Base-by-base conservation (phyloP, 2,113 vertebrate species). In the Ochotona curzoniae region DNA sequence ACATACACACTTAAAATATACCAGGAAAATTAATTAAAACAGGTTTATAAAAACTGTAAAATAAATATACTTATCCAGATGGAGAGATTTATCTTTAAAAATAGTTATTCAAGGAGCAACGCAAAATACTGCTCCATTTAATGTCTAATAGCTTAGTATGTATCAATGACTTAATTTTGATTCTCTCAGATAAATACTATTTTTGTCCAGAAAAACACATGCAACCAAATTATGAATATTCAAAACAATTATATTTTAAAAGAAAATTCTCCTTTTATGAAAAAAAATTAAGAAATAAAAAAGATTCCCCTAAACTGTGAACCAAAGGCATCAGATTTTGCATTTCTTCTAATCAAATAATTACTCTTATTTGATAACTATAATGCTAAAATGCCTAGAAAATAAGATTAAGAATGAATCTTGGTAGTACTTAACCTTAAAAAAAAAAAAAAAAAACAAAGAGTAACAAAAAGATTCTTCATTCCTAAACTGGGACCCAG, bases 361-460 rank as follows among this genome's bases (percentile, higher is more conserved):
- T 13, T 94, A 79, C 66, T 80, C 28, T 87, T 96, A 97, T 96
- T 83, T 96, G 91, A 94, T 30, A 63, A 95, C 8, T 74, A 51
- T 15, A 5, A 12, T 75, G n/a, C 95, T 97, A 97, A 93, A 97
- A 97, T 94, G 64, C 91, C 96, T 96, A 96, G 38, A 44, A 91
- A 96, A 95, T 97, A 97, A 97, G 97, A 98, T 98, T 98, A 96
- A 44, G 98, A 93, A 80, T 84, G 66, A 89, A 70, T 96, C 97
- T 96, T 80, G 69, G 96, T 87, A 96, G 64, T 60, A 71, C 83
- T 83, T 85, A 75, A 97, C 32, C 30, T 88, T 97, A n/a, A n/a
- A n/a, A n/a, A n/a, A n/a, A n/a, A n/a, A n/a, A n/a, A n/a, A n/a
- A 94, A 90, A 95, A 92, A 92, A 97, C 98, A 94, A 79, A 73